phyloP scores from a whole-genome alignment of 2,888 invertebrate species.

The Macrosoma leucophasiata region DNA sequence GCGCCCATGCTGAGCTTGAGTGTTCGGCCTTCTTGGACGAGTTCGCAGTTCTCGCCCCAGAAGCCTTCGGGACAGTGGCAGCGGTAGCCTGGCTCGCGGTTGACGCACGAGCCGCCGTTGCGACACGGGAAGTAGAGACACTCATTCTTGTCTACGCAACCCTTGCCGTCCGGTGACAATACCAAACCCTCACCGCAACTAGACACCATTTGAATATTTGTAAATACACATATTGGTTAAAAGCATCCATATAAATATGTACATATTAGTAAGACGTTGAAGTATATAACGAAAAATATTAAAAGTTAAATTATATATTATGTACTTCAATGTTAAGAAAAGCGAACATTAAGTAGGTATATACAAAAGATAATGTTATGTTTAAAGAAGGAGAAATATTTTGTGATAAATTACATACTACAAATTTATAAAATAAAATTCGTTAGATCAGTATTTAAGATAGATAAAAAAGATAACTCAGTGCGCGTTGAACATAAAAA shows the following conservation, averaged over 20 bases:
- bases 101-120: slow-evolving; percentile 94
- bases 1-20: slow-evolving; percentile 98
- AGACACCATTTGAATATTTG: slow-evolving; percentile 56
- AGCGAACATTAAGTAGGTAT: neutral
- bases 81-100: slow-evolving; percentile 91
- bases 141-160: slow-evolving; percentile 96
- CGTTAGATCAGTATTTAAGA: slow-evolving; percentile 6
- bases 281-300: too few relatives aligned
- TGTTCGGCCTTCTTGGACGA: slow-evolving; percentile 95
- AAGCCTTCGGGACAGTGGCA: slow-evolving; percentile 95
- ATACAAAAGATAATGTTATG: slow-evolving; percentile 3
- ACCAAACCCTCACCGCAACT: slow-evolving; percentile 96
- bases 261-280: too few relatives aligned
- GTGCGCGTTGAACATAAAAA: too few relatives aligned
- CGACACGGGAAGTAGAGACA: slow-evolving; percentile 95
- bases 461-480: slow-evolving; percentile 27
- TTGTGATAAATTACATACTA: slow-evolving; percentile 7
- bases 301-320: neutral
- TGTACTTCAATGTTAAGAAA: neutral
- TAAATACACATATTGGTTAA: slow-evolving; percentile 27
- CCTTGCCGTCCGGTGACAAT: slow-evolving; percentile 92
- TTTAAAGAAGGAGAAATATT: too few relatives aligned
- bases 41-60: slow-evolving; percentile 96
- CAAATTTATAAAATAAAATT: slow-evolving; percentile 7
- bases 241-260: too few relatives aligned